These are phyloP conservation scores for Chloropsis cyanopogon DNA, from an alignment of 2,113 vertebrate species.

Conservation along the genomic window DNA sequence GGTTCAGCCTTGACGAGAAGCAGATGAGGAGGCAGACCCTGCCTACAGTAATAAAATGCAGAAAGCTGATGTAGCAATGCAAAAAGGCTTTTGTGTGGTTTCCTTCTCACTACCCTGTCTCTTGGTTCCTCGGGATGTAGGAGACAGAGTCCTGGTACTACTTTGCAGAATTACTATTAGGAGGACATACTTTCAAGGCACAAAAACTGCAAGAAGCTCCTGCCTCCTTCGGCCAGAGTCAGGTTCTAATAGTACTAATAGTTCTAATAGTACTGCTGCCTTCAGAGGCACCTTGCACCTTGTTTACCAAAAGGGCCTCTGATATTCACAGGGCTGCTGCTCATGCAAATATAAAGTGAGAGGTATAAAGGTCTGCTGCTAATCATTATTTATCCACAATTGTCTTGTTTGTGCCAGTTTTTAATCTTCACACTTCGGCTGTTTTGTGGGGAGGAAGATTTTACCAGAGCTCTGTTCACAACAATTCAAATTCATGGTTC, in stretches of 20 bases:
- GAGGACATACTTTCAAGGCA: not conserved
- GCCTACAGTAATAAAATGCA: conserved; percentile 43
- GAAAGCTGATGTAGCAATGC: conserved; percentile 54
- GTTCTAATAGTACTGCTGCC: not conserved
- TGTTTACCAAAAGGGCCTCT: not conserved
- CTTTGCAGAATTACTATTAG: not conserved
- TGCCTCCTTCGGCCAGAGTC: not conserved
- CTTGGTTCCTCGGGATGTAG: conserved; percentile 21
- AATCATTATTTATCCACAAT: not conserved
- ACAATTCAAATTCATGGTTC: not conserved
- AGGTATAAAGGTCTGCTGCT: not conserved
- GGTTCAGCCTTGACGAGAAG: conserved; percentile 49
- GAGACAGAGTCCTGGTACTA: not conserved
- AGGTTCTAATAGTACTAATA: too few relatives aligned
- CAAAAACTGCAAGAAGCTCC: not conserved
- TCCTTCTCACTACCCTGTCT: conserved; percentile 9
- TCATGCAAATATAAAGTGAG: not conserved
- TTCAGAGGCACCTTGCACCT: not conserved
- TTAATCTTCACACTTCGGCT: not conserved
- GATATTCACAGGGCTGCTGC: not conserved
- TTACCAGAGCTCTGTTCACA: not conserved
- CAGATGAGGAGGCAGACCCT: conserved; percentile 54
- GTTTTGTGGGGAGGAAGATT: not conserved
- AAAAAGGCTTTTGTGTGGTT: conserved; percentile 59
- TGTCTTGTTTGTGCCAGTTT: not conserved